Base-by-base conservation (phyloP, 2,113 vertebrate species). In the Nanorana parkeri region DNA sequence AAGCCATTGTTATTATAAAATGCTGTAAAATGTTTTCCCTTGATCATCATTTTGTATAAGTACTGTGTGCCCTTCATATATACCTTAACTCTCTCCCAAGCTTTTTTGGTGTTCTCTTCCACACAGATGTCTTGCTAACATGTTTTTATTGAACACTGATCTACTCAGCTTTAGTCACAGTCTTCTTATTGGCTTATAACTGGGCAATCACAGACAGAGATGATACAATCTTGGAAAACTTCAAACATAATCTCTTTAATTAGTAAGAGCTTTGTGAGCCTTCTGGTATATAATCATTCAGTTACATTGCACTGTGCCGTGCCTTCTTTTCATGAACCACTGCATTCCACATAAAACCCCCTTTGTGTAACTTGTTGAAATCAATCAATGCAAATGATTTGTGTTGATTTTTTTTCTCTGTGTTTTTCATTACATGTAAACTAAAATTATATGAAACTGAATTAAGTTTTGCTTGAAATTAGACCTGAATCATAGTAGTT, bases 201-300 rank as follows among this genome's bases (percentile, higher is more conserved):
- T 3, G 8, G 61, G 80, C 69, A 81, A 81, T 81, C 63, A 75
- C 69, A 67, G 61, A 75, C 69, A 75, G 69, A 81, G 67, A 75
- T 74, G 69, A 67, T 21, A 61, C 61, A 75, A 75, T 81, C 80
- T 74, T 75, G 80, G 69, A 74, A 32, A 74, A 81, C 80, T 81
- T 74, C 69, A 81, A 67, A 67, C 23, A 29, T 81, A 74, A 81
- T 81, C 80, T 66, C 51, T 29, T 81, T 81, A 81, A 81, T 81
- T 74, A 81, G 69, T 74, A 67, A 24, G 58, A 73, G 29, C 80
- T 81, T 81, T 56, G 61, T 26, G 26, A 55, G 67, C 60, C 67
- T 81, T 26, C n/a, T 26, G 52, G 47, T 75, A 58, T 81, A 55
- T 66, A 81, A 81, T 81, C 69, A 74, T 81, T 66, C 51, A 66